phyloP scores from a whole-genome alignment of 2,888 invertebrate genomes.

The Metalampra italica region DNA sequence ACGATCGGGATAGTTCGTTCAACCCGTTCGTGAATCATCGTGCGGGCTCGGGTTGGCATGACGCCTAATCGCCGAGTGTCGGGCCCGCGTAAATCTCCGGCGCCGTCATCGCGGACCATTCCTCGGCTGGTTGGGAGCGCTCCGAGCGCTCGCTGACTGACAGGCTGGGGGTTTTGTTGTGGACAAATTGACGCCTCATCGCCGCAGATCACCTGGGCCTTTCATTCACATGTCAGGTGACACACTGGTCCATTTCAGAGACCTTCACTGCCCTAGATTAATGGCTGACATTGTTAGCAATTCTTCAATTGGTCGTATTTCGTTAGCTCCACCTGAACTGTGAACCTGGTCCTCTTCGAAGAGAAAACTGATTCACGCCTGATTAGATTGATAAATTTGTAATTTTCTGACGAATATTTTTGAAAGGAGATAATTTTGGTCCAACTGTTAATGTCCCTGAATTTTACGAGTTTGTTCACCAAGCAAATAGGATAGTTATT shows the following conservation, averaged over 20 bases:
- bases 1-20: conserved; percentile 51
- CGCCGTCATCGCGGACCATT: conserved; percentile 71
- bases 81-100: conserved; percentile 64
- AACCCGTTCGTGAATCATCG: conserved; percentile 69
- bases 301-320: background rate
- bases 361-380: too few species aligned
- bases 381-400: too few species aligned
- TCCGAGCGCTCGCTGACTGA: conserved; percentile 61
- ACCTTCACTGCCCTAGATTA: background rate
- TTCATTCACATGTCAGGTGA: conserved; percentile 28
- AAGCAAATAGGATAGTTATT: conserved; percentile 15
- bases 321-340: too few species aligned
- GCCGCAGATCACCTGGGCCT: conserved; percentile 36
- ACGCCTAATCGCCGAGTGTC: conserved; percentile 70
- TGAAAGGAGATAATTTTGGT: too few species aligned
- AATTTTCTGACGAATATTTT: too few species aligned
- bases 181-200: conserved; percentile 65
- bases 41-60: conserved; percentile 60
- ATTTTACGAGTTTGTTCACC: background rate
- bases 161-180: conserved; percentile 51
- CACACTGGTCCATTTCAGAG: conserved; percentile 1
- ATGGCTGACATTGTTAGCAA: background rate
- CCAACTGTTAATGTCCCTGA: background rate
- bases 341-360: too few species aligned
- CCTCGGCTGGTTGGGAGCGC: conserved; percentile 60